A percentile compares a stretch with the other conserved stretches of the same genome.
These are phyloP conservation scores for Stegodyphus mimosarum DNA, from an alignment of 1,140 invertebrate species.

Conservation along the genomic window DNA sequence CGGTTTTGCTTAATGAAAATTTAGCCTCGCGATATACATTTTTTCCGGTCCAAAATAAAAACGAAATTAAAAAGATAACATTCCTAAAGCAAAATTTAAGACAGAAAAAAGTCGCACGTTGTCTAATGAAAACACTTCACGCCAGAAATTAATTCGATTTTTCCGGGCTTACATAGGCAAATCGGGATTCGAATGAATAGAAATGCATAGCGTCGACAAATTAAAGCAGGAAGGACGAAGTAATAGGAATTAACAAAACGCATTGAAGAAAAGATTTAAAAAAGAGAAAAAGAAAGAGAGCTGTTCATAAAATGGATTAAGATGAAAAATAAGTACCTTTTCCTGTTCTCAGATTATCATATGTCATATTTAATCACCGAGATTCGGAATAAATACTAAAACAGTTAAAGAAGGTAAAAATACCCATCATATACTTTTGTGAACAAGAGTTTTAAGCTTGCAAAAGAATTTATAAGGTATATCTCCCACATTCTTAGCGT, in stretches of 20 bases:
- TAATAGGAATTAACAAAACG: conserved; percentile 16
- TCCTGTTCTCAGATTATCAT: conserved; percentile 7
- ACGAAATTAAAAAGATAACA: neutral
- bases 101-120: neutral
- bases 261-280: neutral
- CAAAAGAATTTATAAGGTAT: no score
- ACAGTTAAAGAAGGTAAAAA: no score
- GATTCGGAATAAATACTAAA: conserved; percentile 7
- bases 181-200: neutral
- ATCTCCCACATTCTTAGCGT: no score
- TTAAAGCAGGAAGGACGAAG: conserved; percentile 18
- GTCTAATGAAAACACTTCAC: conserved; percentile 42
- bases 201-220: conserved; percentile 8
- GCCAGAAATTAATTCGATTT: conserved; percentile 43
- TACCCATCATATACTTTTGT: no score
- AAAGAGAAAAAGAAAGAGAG: neutral
- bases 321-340: conserved; percentile 5
- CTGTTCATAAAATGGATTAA: no score
- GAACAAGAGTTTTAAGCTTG: no score
- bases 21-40: conserved; percentile 24
- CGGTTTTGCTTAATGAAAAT: conserved; percentile 36
- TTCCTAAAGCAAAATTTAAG: neutral
- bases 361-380: conserved; percentile 18
- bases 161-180: neutral
- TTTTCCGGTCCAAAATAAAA: neutral